Conservation (phyloP, 1,140 invertebrate genomes). For the Ceratina calcarata region DNA sequence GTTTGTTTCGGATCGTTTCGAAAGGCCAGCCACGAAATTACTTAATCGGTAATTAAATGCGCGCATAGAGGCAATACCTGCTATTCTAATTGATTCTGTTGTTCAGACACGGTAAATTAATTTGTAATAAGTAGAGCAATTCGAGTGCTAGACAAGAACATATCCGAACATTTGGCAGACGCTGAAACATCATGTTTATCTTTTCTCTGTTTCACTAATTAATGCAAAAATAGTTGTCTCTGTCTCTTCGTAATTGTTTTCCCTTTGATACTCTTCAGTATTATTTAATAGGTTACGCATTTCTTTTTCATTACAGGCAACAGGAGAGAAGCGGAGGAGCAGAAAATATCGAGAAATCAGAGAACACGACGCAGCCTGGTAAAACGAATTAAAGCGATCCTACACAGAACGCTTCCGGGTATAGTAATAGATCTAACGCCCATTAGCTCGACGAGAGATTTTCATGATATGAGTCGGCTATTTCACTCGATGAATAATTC, state of each 20-base stretch:
- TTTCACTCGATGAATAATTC: constrained; percentile 39
- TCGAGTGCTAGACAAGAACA: too few species aligned
- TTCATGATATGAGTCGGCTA: constrained; percentile 30
- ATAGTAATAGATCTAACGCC: constrained; percentile 45
- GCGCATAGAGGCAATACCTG: too few species aligned
- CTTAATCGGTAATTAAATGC: constrained; percentile 33
- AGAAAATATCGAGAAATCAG: constrained; percentile 8
- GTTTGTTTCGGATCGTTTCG: constrained; percentile 38
- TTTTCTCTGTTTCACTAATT: background rate
- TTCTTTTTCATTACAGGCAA: too few species aligned
- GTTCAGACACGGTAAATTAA: background rate
- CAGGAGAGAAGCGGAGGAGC: background rate
- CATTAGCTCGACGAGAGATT: constrained; percentile 36
- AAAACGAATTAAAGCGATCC: constrained; percentile 39
- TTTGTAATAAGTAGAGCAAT: constrained; percentile 7
- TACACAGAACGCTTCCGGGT: constrained; percentile 30
- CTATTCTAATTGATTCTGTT: constrained; percentile 14
- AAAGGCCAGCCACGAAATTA: constrained; percentile 23
- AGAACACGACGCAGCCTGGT: constrained; percentile 11
- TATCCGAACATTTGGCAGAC: background rate
- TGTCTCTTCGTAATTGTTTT: too few species aligned
- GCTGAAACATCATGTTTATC: too few species aligned
- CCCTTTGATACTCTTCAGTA: too few species aligned
- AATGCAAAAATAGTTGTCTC: background rate
- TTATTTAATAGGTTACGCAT: too few species aligned